phyloP scores from a whole-genome alignment of 1,140 invertebrate species.

The Trichonephila clavipes region DNA sequence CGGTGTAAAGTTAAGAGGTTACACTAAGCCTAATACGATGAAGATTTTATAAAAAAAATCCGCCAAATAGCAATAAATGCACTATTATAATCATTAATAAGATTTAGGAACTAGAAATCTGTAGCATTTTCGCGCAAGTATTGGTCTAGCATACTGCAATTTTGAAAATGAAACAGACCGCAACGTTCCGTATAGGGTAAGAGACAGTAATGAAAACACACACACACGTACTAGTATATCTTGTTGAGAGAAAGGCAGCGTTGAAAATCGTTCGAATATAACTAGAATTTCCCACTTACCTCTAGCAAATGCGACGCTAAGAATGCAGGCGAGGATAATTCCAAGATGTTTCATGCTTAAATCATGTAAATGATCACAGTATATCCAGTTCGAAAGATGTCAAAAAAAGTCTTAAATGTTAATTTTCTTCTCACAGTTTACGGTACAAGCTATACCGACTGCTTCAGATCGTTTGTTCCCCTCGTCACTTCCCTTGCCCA shows the following conservation, averaged over 20 bases:
- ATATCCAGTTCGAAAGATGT: constrained; percentile 68
- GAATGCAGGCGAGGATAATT: constrained; percentile 65
- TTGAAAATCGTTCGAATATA: constrained; percentile 44
- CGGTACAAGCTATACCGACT: constrained; percentile 48
- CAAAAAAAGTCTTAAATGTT: constrained; percentile 21
- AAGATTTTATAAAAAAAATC: neutral
- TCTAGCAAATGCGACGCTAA: constrained; percentile 54
- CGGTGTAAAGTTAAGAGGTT: neutral
- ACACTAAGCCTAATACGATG: constrained; percentile 30
- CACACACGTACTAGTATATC: constrained; percentile 22
- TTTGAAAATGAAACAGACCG: neutral
- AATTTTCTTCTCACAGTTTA: constrained; percentile 1
- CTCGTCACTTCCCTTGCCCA: constrained; percentile 34
- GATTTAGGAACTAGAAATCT: neutral
- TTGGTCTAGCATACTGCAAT: neutral
- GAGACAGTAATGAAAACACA: constrained; percentile 32
- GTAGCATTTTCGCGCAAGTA: neutral
- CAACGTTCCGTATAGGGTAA: constrained; percentile 40
- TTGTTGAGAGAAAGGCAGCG: neutral
- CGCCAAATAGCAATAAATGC: neutral
- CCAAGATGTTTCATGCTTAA: constrained; percentile 71
- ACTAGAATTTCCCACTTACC: constrained; percentile 55
- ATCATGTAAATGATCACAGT: constrained; percentile 71
- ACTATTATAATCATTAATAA: neutral
- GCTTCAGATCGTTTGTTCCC: constrained; percentile 43